These are phyloP conservation scores for Psilopsiagon aurifrons DNA, from an alignment of 2,113 vertebrate genomes.

Conservation along the genomic window DNA sequence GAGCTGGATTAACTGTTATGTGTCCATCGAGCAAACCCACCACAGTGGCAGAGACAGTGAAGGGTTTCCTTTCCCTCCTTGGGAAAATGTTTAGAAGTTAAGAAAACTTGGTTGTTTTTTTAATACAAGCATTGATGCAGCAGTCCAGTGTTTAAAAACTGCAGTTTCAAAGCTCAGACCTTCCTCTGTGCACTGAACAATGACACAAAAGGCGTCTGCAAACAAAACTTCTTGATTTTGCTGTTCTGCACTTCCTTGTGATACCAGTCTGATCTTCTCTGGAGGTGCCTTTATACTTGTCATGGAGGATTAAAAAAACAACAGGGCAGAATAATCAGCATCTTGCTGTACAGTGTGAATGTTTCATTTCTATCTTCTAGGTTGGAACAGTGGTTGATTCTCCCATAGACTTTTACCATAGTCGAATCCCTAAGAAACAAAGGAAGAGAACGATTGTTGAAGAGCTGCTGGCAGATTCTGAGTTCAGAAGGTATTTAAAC, in stretches of 20 bases:
- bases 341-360: neutral
- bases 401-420: conserved; percentile 92
- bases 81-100: neutral
- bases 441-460: conserved; percentile 97
- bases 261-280: neutral
- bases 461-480: conserved; percentile 91
- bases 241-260: neutral
- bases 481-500: conserved; percentile 88
- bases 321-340: neutral
- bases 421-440: conserved; percentile 91
- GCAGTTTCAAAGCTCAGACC: neutral
- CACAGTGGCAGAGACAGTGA: neutral
- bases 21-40: neutral
- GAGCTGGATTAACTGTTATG: neutral
- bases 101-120: neutral
- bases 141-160: neutral
- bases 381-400: conserved; percentile 91
- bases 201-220: neutral
- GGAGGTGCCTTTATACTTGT: neutral
- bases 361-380: conserved; percentile 66
- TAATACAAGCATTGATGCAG: neutral
- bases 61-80: neutral
- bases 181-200: neutral
- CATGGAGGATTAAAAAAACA: neutral
- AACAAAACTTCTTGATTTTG: neutral